Base-by-base conservation (phyloP, 2,797 vertebrate species). In the Xerus rutilus region DNA sequence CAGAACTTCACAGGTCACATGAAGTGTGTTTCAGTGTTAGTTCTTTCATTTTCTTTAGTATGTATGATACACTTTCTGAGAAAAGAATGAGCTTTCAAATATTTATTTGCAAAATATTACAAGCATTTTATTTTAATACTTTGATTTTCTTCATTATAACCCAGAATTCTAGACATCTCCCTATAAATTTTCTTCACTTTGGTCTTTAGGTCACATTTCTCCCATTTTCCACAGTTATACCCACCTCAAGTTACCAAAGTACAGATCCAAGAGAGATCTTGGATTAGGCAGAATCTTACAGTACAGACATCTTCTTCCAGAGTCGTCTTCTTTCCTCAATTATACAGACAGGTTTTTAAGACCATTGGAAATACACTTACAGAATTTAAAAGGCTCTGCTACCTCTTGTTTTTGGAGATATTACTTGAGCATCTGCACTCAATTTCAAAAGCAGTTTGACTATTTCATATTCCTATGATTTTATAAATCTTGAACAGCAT, bases 381-480 rank as follows among this genome's bases (percentile, higher is more conserved):
- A 69, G 81, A 94, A 95, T 92, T 77, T 93, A 96, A 78, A 92
- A 57, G 20, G 7, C 67, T 79, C 25, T 69, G 25, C 15, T 1
- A 15, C n/a, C 64, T 96, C 85, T 73, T 82, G 2, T 69, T 86
- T 95, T 17, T 90, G 59, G 70, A 28, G 45, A 39, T 86, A 20
- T 91, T 87, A 95, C 74, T 95, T 95, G 87, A 92, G 57, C 67
- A 86, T 93, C 59, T 72, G 81, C 2, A 74, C 14, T 94, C 84
- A 86, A 87, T 89, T 96, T 96, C 57, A 91, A 92, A 94, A 94
- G 95, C 52, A 76, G 35, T 28, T 87, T 94, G 76, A 89, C 43
- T 69, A 57, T 93, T 93, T 96, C 17, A 94, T 95, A 94, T 65
- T 82, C 18, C n/a, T 94, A 74, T 57, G 62, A 77, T 86, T 97